These are phyloP conservation scores for Laticauda laticaudata DNA, from an alignment of 2,113 vertebrate genomes.

Conservation along the genomic window DNA sequence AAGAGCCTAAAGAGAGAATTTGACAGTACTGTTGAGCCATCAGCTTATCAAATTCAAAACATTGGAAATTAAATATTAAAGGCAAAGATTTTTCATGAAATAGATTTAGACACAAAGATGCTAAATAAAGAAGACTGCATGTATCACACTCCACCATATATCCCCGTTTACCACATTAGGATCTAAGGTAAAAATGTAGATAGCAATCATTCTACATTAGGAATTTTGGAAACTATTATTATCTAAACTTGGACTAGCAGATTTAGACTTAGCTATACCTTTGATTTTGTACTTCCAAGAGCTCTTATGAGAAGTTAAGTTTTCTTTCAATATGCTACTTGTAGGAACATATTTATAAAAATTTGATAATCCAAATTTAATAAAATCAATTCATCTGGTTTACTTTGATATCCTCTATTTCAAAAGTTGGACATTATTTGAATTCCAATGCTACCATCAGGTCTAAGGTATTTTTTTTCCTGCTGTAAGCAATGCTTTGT, in stretches of 20 bases:
- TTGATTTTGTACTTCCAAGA: not conserved
- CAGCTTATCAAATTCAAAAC: not conserved
- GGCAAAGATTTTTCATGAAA: not conserved
- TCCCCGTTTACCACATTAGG: not conserved
- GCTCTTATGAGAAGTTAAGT: not conserved
- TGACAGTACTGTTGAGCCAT: not conserved
- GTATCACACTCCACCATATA: too few relatives aligned
- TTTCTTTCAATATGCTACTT: not conserved
- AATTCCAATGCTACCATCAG: not conserved
- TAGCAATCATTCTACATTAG: not conserved
- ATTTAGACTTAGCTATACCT: not conserved
- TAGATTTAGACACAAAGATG: not conserved
- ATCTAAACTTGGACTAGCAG: not conserved
- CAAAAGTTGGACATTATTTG: not conserved
- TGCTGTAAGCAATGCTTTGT: not conserved
- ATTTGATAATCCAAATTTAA: not conserved
- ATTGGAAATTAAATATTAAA: not conserved
- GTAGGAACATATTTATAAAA: not conserved
- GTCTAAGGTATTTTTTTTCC: not conserved
- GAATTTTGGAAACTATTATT: not conserved
- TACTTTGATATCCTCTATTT: not conserved
- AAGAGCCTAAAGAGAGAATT: not conserved
- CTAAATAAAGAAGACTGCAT: not conserved
- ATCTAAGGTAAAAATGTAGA: not conserved
- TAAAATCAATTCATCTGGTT: not conserved